Base-by-base conservation (phyloP, 2,888 invertebrate species). In the Apomyelois bistriatella region DNA sequence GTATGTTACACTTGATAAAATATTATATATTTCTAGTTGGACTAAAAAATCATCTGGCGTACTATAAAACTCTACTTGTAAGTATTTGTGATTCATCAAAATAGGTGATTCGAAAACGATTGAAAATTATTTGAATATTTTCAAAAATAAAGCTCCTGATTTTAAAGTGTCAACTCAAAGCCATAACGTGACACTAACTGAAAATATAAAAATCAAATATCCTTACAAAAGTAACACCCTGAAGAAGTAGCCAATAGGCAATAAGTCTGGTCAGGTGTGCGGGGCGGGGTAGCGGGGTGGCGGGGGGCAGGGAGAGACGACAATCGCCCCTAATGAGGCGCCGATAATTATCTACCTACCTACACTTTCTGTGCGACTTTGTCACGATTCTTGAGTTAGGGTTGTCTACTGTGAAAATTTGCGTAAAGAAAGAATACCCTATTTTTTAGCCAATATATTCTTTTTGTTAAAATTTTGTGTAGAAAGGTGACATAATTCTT, bases 301-400 rank as follows among this genome's bases (percentile, higher is more conserved):
- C 28, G 53, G 57, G 52, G 55, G 53, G 54, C 54, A 54, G 58
- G 55, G 61, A 58, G 60, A 65, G 68, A 76, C 77, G 81, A 88
- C 89, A 90, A 90, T 89, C 87, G 89, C 61, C 74, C 78, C 86
- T 89, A 89, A 89, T 90, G 88, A 90, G 86, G 79, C 82, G 69
- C 70, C 72, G 82, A 88, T 88, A 82, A 89, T 90, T 90, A 90
- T 85, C 88, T 80, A 83, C 79, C 88, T 80, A 83, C 79, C 86
- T 84, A 87, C 85, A 88, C 87, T 89, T 85, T 88, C 82, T 82
- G 82, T 74, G 76, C 73, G 67, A 80, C 74, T 74, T 74, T 65
- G 72, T 75, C 72, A 72, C 74, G 71, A 63, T 72, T 76, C 70
- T 77, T 72, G 60, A 32, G 13, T 1, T 74, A 88, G 87, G 87